A percentile compares a stretch with the other conserved stretches of the same genome.
Evolutionary conservation across 2,113 vertebrate genomes (phyloP).

Genomic region (Myotis brandtii): DNA sequence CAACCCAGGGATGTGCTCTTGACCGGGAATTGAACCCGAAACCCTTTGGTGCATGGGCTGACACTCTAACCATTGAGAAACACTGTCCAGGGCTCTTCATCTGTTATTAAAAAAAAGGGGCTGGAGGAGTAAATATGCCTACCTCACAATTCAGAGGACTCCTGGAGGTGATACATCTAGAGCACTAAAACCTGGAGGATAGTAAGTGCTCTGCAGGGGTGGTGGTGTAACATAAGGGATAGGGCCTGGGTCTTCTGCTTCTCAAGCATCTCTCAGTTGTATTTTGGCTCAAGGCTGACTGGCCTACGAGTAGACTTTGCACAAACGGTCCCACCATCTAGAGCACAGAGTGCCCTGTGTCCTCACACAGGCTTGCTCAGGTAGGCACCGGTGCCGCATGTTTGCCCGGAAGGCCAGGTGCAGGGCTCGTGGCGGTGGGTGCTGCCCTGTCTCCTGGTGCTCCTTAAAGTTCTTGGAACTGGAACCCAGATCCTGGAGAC

Average conservation of each 20-base stretch:
- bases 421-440: background rate
- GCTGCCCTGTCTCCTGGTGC: background rate
- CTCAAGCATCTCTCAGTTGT: background rate
- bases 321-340: background rate
- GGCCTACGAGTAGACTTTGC: background rate
- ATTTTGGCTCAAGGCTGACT: background rate
- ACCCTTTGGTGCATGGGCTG: too few relatives aligned
- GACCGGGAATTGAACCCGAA: too few relatives aligned
- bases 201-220: background rate
- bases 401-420: background rate
- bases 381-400: background rate
- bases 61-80: too few relatives aligned
- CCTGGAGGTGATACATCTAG: background rate
- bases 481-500: background rate
- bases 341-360: background rate
- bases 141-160: background rate
- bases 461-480: background rate
- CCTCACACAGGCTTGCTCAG: background rate
- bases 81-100: too few relatives aligned
- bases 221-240: background rate
- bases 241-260: background rate
- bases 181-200: background rate
- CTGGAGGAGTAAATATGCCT: background rate
- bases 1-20: too few relatives aligned
- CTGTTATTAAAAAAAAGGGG: background rate